Percentiles rank a stretch among this genome's conserved stretches.
These are phyloP conservation scores for Brachypteracias leptosomus DNA, from an alignment of 2,113 vertebrate species.

Conservation along the genomic window DNA sequence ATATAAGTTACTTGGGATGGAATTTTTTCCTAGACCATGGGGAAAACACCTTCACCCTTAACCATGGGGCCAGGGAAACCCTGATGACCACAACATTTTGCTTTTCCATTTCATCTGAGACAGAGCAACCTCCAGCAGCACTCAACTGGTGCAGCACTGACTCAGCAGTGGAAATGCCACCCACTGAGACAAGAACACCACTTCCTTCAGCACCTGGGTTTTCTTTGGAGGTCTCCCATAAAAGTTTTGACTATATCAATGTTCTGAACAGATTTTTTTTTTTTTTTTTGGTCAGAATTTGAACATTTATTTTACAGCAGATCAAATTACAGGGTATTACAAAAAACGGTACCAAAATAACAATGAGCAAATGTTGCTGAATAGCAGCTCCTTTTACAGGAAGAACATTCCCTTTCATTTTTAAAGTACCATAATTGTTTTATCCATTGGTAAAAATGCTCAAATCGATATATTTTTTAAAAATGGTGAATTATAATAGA, in stretches of 20 bases:
- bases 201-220: constrained; percentile 38
- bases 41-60: background rate
- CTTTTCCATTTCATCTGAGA: constrained; percentile 62
- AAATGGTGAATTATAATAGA: background rate
- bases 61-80: background rate
- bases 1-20: background rate
- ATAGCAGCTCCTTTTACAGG: background rate
- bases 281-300: background rate
- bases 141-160: constrained; percentile 31
- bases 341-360: background rate
- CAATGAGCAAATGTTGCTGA: background rate
- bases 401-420: background rate
- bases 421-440: background rate
- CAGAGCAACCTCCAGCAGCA: constrained; percentile 28
- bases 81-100: constrained; percentile 41
- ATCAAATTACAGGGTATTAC: background rate
- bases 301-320: background rate
- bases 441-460: background rate
- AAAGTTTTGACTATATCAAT: background rate
- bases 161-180: constrained; percentile 70
- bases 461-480: background rate
- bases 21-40: constrained; percentile 19
- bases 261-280: background rate
- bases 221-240: constrained; percentile 59
- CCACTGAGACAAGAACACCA: constrained; percentile 33